Evolutionary conservation across 1,140 invertebrate genomes (phyloP).

Genomic region (Drosophila kanapiae): DNA sequence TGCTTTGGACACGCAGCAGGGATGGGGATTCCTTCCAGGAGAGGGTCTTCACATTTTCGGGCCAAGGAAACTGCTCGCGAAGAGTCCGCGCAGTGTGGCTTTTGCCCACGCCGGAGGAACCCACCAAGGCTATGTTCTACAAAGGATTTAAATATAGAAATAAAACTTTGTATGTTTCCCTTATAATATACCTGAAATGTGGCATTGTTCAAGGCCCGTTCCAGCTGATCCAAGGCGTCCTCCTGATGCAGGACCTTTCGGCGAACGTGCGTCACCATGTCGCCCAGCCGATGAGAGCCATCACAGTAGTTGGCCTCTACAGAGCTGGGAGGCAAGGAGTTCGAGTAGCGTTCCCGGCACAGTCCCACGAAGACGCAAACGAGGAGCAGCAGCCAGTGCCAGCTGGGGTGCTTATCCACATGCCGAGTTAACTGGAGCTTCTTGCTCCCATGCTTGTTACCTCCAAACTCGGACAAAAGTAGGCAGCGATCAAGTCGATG

Average conservation of each 20-base stretch:
- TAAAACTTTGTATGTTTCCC: neutral
- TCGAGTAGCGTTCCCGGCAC: neutral
- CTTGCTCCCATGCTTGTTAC: neutral
- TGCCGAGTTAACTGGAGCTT: neutral
- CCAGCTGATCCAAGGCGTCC: conserved; percentile 5
- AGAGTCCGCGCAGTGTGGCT: conserved; percentile 1
- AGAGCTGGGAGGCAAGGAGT: neutral
- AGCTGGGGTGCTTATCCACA: neutral
- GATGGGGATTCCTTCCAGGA: neutral
- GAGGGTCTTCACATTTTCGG: conserved; percentile 14
- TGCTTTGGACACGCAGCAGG: conserved; percentile 1
- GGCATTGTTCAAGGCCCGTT: conserved; percentile 3
- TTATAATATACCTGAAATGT: neutral
- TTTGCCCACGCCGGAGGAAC: conserved; percentile 16
- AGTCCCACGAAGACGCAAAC: neutral
- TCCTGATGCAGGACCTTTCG: conserved; percentile 9
- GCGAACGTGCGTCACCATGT: conserved; percentile 5
- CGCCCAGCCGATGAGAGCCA: neutral
- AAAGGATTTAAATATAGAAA: neutral
- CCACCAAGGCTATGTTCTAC: conserved; percentile 13
- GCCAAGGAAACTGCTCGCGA: conserved; percentile 9
- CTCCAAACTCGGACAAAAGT: neutral
- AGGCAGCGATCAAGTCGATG: neutral
- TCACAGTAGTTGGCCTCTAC: neutral
- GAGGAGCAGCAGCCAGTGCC: neutral